Conservation (phyloP, 2,113 vertebrate species). For the Anas platyrhynchos region DNA sequence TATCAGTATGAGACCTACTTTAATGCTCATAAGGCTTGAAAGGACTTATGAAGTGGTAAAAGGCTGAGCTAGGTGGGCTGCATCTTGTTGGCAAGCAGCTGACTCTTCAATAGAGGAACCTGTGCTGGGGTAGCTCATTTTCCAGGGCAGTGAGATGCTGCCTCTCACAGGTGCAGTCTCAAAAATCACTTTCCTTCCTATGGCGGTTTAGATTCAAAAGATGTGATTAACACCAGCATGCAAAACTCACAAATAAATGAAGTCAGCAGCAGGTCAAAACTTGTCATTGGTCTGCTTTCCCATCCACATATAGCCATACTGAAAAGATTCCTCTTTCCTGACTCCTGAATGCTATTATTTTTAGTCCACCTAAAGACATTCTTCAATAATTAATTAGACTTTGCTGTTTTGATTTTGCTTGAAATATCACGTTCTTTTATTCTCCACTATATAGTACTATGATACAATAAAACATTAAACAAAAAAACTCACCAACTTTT, state of each 20-base stretch:
- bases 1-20: conserved; percentile 51
- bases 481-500: accelerated
- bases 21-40: conserved; percentile 32
- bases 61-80: background rate
- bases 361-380: background rate
- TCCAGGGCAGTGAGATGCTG: background rate
- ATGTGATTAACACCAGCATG: accelerated
- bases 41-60: conserved; percentile 26
- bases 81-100: background rate
- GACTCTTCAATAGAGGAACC: background rate
- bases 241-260: background rate
- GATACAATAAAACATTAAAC: background rate
- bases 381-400: background rate
- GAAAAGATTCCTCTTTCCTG: background rate
- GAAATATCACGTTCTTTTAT: background rate
- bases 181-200: background rate
- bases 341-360: background rate
- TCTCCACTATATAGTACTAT: accelerated
- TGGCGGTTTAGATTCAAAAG: background rate
- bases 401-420: background rate
- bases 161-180: background rate
- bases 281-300: accelerated
- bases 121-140: accelerated
- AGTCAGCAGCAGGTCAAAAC: background rate
- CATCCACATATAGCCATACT: background rate